Conservation (phyloP, 2,113 vertebrate genomes). For the Strigops habroptila region DNA sequence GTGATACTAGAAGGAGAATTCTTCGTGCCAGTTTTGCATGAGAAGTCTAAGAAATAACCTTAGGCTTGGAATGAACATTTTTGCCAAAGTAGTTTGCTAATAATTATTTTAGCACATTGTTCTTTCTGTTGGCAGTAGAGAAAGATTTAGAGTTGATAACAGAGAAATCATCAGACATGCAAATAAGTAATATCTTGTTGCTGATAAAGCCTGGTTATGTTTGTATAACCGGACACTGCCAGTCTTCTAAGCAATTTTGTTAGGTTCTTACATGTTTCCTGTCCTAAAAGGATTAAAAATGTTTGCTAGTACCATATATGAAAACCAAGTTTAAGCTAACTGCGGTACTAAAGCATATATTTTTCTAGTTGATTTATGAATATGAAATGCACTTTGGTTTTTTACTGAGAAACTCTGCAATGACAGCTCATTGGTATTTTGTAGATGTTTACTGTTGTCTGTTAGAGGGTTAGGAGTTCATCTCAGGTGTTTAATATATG, state of each 20-base stretch:
- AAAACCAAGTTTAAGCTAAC: neutral
- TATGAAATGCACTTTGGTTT: neutral
- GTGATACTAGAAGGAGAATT: neutral
- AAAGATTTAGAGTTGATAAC: neutral
- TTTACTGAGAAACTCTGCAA: neutral
- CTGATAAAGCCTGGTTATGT: neutral
- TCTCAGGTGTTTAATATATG: neutral
- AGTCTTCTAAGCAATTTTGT: neutral
- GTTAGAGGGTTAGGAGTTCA: neutral
- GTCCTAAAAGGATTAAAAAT: neutral
- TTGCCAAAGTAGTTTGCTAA: neutral
- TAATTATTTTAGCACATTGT: neutral
- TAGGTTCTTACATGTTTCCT: neutral
- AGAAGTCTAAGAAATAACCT: neutral
- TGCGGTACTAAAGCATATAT: neutral
- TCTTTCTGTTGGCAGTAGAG: neutral
- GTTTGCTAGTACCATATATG: neutral
- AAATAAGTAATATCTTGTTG: neutral
- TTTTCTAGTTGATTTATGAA: neutral
- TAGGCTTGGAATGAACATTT: neutral
- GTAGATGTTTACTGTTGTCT: neutral
- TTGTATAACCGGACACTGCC: neutral
- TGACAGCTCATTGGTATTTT: neutral
- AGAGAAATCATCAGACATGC: neutral
- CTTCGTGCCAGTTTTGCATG: neutral